Percentiles rank a stretch among this genome's conserved stretches.
These are phyloP conservation scores for Orientallactaga sibirica DNA, from an alignment of 2,797 vertebrate species.

Conservation along the genomic window DNA sequence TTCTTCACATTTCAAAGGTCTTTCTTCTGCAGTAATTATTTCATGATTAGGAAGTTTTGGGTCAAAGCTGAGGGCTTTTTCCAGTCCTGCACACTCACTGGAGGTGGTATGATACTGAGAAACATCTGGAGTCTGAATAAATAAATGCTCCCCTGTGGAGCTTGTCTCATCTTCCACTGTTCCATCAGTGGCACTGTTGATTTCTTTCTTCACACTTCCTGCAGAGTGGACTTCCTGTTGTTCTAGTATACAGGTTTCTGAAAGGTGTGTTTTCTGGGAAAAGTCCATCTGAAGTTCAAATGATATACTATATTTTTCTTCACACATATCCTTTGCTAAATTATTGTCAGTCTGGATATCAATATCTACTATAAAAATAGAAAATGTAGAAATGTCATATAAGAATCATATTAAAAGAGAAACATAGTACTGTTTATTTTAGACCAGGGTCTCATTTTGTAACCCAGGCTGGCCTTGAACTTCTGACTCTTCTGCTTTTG, in stretches of 20 bases:
- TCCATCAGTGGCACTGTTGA: neutral
- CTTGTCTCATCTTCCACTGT: conserved; percentile 32
- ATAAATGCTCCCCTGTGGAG: neutral
- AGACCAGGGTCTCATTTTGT: neutral
- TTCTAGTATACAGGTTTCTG: conserved; percentile 39
- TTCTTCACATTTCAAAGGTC: conserved; percentile 66
- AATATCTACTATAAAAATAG: conserved; percentile 67
- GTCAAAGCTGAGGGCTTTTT: conserved; percentile 58
- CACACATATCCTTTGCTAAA: conserved; percentile 62
- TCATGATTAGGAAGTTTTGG: conserved; percentile 52
- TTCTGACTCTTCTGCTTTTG: neutral
- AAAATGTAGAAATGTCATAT: conserved; percentile 53
- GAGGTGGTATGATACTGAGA: neutral
- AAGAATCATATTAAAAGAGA: conserved; percentile 42
- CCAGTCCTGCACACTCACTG: neutral
- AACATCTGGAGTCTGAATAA: conserved; percentile 33
- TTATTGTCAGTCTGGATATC: conserved; percentile 67
- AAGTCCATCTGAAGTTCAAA: conserved; percentile 64
- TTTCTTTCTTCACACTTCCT: conserved; percentile 56
- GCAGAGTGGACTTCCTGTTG: conserved; percentile 40
- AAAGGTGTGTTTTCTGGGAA: conserved; percentile 61
- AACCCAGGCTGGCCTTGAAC: neutral
- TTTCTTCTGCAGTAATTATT: conserved; percentile 47
- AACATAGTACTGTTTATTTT: neutral
- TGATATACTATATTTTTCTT: conserved; percentile 63